phyloP scores from a whole-genome alignment of 2,113 vertebrate genomes.

The Elachura formosa region DNA sequence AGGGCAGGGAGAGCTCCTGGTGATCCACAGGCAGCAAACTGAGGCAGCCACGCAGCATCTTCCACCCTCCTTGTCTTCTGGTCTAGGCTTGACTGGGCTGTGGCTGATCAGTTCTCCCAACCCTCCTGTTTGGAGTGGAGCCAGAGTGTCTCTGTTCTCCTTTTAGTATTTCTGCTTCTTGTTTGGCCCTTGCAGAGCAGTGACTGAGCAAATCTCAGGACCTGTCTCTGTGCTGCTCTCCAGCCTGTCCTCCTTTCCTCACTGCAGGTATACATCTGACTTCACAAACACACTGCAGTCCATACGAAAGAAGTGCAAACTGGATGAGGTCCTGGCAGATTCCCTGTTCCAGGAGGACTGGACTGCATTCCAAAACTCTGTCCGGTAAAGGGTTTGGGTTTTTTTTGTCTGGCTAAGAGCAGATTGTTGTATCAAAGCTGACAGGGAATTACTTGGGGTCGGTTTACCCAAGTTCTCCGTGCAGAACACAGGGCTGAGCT shows the following conservation, averaged over 20 bases:
- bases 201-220: not conserved
- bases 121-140: not conserved
- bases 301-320: slow-evolving; percentile 86
- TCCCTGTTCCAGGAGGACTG: slow-evolving; percentile 91
- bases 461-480: not conserved
- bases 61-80: not conserved
- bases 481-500: not conserved
- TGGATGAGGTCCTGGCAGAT: slow-evolving; percentile 80
- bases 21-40: not conserved
- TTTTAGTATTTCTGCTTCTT: not conserved
- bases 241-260: not conserved
- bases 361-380: slow-evolving; percentile 91
- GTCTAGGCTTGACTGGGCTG: not conserved
- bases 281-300: slow-evolving; percentile 89
- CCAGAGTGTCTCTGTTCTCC: not conserved
- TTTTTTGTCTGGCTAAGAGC: not conserved
- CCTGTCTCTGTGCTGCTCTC: not conserved
- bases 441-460: not conserved
- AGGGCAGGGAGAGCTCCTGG: not conserved
- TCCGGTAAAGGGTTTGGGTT: slow-evolving; percentile 73
- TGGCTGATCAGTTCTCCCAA: not conserved
- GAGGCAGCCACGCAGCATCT: not conserved
- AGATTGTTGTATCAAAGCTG: not conserved
- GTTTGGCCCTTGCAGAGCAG: not conserved
- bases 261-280: slow-evolving; percentile 83